Base-by-base conservation (phyloP, 2,113 vertebrate genomes). In the Indri indri region DNA sequence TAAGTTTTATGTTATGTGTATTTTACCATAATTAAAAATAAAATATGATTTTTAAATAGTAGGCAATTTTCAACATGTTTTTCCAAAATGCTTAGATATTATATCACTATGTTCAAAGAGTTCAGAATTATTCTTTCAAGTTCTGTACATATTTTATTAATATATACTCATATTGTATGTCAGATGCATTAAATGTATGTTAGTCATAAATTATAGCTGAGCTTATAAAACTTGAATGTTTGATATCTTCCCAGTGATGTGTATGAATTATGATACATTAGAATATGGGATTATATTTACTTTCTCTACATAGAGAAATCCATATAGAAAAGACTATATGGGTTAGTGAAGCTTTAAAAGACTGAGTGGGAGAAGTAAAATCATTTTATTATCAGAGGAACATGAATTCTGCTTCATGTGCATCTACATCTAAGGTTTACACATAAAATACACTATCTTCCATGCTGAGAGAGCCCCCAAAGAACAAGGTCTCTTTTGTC, bases 91-190 rank as follows among this genome's bases (percentile, higher is more conserved):
- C 17, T n/a, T 65, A 90, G 6, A 16, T n/a, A 71, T 23, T 73
- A 52, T 37, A 83, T 25, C 59, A 66, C 22, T 88, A 50, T 73
- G n/a, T 71, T 90, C n/a, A 68, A 83, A 79, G 23, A 79, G 14
- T 42, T 97, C 81, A 77, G 32, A 92, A 71, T 71, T 84, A 91
- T 88, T 70, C 8, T 90, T 14, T 95, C 37, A 93, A 68, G 66
- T 34, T 77, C 57, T 77, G 1, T 65, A 50, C 6, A 45, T 79
- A 77, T 73, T 50, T 73, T 77, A 93, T 66, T 84, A 50, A 59
- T 52, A 50, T 34, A n/a, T 17, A 85, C 14, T 70, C 2, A 88
- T 34, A 79, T 52, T 30, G 16, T 50, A 74, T 63, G 13, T 52
- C 40, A 93, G 50, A 85, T 13, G 34, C 11, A 70, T 17, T 32